Conservation (phyloP, 2,888 invertebrate species). For the Sinopyrophorus schimmeli region DNA sequence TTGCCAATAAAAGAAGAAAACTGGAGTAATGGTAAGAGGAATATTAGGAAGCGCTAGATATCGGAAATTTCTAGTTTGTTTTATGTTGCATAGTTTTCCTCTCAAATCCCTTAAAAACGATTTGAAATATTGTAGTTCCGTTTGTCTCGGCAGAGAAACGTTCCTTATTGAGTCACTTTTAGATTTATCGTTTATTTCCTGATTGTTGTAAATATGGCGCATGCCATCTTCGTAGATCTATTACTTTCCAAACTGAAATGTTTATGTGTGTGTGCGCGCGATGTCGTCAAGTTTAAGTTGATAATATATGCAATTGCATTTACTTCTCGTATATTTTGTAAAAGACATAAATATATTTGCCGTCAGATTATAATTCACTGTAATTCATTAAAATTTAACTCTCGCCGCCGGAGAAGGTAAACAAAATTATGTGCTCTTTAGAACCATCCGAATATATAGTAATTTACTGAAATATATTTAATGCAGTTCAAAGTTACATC, state of each 20-base stretch:
- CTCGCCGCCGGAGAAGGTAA: slow-evolving; percentile 11
- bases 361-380: slow-evolving; percentile 12
- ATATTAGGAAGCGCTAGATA: slow-evolving; percentile 24
- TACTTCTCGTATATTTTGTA: slow-evolving; percentile 13
- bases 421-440: slow-evolving; percentile 16
- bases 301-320: slow-evolving; percentile 22
- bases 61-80: slow-evolving; percentile 24
- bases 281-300: slow-evolving; percentile 15
- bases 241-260: slow-evolving; percentile 20
- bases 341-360: slow-evolving; percentile 12
- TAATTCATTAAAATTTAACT: slow-evolving; percentile 20
- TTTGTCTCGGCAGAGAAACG: slow-evolving; percentile 37
- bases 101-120: slow-evolving; percentile 21
- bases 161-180: slow-evolving; percentile 39
- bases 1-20: no score
- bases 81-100: slow-evolving; percentile 20
- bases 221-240: slow-evolving; percentile 15
- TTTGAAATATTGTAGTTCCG: slow-evolving; percentile 39
- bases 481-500: no score
- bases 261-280: slow-evolving; percentile 10
- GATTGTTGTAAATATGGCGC: slow-evolving; percentile 29
- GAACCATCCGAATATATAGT: no score
- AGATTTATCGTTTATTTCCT: slow-evolving; percentile 35
- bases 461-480: no score
- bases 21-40: no score